Conservation (phyloP, 2,113 vertebrate genomes). For the Columba livia region DNA sequence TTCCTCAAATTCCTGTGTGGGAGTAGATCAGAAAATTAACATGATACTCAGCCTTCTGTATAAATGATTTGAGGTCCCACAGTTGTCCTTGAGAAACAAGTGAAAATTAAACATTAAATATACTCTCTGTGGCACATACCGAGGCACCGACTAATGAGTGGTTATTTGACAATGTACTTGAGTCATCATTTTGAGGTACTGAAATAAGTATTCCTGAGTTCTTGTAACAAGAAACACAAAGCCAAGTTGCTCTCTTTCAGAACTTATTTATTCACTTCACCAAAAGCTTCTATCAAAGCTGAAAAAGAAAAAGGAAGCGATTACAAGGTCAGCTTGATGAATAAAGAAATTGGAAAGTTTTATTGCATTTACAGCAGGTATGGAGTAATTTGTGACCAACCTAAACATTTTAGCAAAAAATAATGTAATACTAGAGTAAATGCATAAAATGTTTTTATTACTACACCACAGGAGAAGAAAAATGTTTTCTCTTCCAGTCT, state of each 20-base stretch:
- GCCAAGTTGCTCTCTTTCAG: neutral
- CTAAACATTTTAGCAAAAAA: neutral
- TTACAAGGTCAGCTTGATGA: neutral
- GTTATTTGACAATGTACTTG: neutral
- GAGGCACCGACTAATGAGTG: neutral
- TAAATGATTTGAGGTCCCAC: neutral
- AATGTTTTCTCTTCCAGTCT: neutral
- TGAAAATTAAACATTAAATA: neutral
- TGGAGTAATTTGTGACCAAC: neutral
- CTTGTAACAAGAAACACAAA: neutral
- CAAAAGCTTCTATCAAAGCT: neutral
- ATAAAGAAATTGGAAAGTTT: neutral
- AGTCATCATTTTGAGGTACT: neutral
- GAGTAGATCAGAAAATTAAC: neutral
- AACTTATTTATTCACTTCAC: neutral
- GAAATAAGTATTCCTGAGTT: neutral
- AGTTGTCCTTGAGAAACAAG: neutral
- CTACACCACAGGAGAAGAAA: neutral
- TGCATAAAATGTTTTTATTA: neutral
- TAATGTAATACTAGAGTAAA: neutral
- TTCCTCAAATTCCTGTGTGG: neutral
- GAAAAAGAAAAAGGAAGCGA: neutral
- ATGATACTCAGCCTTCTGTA: neutral
- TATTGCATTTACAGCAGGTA: neutral
- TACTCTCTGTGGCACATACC: neutral